These are phyloP conservation scores for Iselma pallidipennis DNA, from an alignment of 2,888 invertebrate species.

Conservation along the genomic window DNA sequence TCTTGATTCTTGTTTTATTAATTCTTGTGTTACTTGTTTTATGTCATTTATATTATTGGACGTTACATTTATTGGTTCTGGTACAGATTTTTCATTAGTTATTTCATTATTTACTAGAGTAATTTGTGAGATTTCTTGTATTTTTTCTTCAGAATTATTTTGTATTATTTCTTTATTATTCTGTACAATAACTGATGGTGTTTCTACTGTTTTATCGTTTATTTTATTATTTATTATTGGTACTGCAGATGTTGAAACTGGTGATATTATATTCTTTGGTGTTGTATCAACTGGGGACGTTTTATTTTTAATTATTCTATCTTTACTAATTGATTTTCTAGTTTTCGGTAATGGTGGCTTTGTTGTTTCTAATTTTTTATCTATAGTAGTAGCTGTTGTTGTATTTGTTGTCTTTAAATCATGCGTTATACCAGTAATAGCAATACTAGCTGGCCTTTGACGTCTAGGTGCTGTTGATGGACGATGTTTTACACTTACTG, in stretches of 20 bases:
- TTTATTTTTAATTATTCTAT: constrained; percentile 27
- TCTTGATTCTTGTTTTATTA: constrained; percentile 20
- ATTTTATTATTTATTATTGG: constrained; percentile 3
- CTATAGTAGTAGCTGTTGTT: too few relatives aligned
- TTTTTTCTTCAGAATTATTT: constrained; percentile 13
- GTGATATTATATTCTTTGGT: constrained; percentile 32
- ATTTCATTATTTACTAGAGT: constrained; percentile 1
- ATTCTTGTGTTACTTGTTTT: constrained; percentile 17
- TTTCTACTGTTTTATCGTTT: constrained; percentile 24
- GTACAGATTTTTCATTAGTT: neutral
- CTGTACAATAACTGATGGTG: constrained; percentile 33
- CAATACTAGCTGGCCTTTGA: constrained; percentile 81
- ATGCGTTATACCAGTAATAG: constrained; percentile 77
- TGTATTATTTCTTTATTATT: constrained; percentile 23
- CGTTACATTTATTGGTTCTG: neutral
- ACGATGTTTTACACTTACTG: constrained; percentile 62
- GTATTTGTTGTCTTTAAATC: constrained; percentile 39
- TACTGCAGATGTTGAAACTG: constrained; percentile 14
- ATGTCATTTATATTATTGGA: constrained; percentile 9
- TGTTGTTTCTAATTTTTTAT: constrained; percentile 50
- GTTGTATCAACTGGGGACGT: constrained; percentile 37
- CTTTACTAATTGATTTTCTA: constrained; percentile 51
- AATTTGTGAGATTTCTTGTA: constrained; percentile 7
- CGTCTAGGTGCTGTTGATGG: constrained; percentile 67
- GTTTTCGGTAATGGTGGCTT: constrained; percentile 59